Evolutionary conservation across 1,140 invertebrate genomes (phyloP), one percentile per base, ranked within the genome.

Genomic region (Drosophila bocqueti): DNA sequence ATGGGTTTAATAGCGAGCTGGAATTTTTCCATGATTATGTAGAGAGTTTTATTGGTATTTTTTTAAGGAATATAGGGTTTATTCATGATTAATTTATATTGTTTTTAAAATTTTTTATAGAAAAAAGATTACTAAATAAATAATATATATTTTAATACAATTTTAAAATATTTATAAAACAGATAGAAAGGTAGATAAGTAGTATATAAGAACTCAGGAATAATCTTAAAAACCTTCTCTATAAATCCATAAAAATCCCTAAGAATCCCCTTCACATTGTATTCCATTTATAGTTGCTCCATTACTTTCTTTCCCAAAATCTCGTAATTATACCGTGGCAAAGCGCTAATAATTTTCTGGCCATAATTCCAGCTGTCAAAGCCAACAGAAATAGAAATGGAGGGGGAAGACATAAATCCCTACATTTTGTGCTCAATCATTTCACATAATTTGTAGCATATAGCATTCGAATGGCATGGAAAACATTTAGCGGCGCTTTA

Each of bases 371-470:
- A 54, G 54, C 75, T 77, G 73, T 77, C 75, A 77, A 54, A 77
- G 57, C 49, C 38, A 4, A 57, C 31, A 49, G 45, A 42, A 16
- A 59, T 36, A 55, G 38, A 64, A 63, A 40, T 40, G 11, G 43
- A 31, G 26, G 15, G n/a, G 18, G 45, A 9, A 24, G 16, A 13
- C 36, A 62, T 62, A 81, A 63, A 58, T 63, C 49, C 62, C 29
- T 55, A 16, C 18, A 18, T 50, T 81, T 91, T 91, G 67, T 91
- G 89, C 89, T 59, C 75, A 66, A 87, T 91, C 89, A 91, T 89
- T 91, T 89, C 76, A 76, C 64, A 91, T 91, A 91, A 91, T 91
- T 91, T 87, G 87, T 81, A 74, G 76, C 72, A 76, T n/a, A 66
- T n/a, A 66, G 46, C 50, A 59, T 47, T 61, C 60, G 54, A 71